Evolutionary conservation across 2,113 vertebrate genomes (phyloP).

Genomic region (Forbesichthys papilliferus): DNA sequence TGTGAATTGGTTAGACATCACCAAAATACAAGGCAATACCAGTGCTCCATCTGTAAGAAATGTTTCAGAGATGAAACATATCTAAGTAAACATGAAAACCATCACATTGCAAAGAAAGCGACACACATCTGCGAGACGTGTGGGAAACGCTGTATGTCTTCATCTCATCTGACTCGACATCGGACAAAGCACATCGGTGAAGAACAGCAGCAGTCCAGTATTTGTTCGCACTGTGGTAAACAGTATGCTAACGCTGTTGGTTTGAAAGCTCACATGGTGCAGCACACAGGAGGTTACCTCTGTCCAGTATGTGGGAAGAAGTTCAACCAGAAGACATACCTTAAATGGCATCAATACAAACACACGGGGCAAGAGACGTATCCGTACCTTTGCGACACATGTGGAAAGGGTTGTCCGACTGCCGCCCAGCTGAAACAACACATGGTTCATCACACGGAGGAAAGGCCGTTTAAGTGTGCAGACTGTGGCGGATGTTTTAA

Average conservation of each 20-base stretch:
- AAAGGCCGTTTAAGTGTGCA: slow-evolving; percentile 33
- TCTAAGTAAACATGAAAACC: slow-evolving; percentile 20
- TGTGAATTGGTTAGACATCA: slow-evolving; percentile 28
- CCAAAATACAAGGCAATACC: slow-evolving; percentile 17
- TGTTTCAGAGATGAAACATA: slow-evolving; percentile 17
- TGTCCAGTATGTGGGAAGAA: slow-evolving; percentile 36
- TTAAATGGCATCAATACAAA: slow-evolving; percentile 43
- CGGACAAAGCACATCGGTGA: background rate
- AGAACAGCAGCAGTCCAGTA: background rate
- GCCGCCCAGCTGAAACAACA: slow-evolving; percentile 16
- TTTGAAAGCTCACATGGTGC: slow-evolving; percentile 28
- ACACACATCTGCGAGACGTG: slow-evolving; percentile 23
- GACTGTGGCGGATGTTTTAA: slow-evolving; percentile 25
- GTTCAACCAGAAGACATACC: slow-evolving; percentile 26
- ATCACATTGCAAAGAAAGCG: background rate
- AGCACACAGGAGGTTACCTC: slow-evolving; percentile 22
- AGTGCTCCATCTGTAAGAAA: slow-evolving; percentile 20
- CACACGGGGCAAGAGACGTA: slow-evolving; percentile 22
- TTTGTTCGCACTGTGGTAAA: slow-evolving; percentile 37
- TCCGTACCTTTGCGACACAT: slow-evolving; percentile 29
- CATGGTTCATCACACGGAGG: slow-evolving; percentile 42
- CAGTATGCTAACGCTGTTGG: slow-evolving; percentile 21
- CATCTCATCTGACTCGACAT: slow-evolving; percentile 25
- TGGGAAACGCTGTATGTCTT: slow-evolving; percentile 21
- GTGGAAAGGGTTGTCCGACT: slow-evolving; percentile 32